Evolutionary conservation across 2,888 invertebrate genomes (phyloP), one percentile per base, ranked within the genome.

Genomic region (Capitulum mitella): DNA sequence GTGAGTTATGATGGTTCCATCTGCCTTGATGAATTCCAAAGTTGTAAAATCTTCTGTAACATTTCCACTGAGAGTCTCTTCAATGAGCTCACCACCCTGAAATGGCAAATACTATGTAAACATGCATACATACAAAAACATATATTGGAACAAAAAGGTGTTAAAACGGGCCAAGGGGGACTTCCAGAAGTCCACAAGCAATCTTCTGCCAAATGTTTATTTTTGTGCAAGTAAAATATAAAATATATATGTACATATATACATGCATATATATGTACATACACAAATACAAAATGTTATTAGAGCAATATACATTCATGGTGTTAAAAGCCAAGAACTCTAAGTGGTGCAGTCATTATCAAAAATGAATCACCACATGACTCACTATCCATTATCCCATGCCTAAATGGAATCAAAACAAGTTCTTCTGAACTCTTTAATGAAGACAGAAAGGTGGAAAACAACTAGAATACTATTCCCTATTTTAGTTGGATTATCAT

Each of bases 41-140:
- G 90, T 92, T 82, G 97, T 92, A 78, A 94, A 91, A 86, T 97
- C 96, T 83, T 95, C 94, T 54, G 92, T 92, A 81, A 94, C 92
- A 87, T 97, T 97, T 78, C 96, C 93, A 83, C 91, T 91, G 85
- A 97, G 96, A 83, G 92, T 94, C 88, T 97, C 96, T 85, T 93
- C 93, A 84, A 96, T 90, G 83, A 97, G 92, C 88, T 97, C 97
- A 78, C 97, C 97, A 83, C 96, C 97, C 93, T 95, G 87, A 51
- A 88, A 87, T 82, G 82, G 83, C 83, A 79, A 70, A 75, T 37
- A 6, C 29, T 1, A 12, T 29, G 10, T 1, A 29, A 3, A n/a
- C 6, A 6, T n/a, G 6, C 58, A 58, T 29, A 2, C 58, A 58
- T 0, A n/a, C 58, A 51, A 6, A n/a, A 3, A 58, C 58, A 58